Evolutionary conservation across 1,140 invertebrate genomes (phyloP), one percentile per base, ranked within the genome.

Genomic region (Metopolophium dirhodum): DNA sequence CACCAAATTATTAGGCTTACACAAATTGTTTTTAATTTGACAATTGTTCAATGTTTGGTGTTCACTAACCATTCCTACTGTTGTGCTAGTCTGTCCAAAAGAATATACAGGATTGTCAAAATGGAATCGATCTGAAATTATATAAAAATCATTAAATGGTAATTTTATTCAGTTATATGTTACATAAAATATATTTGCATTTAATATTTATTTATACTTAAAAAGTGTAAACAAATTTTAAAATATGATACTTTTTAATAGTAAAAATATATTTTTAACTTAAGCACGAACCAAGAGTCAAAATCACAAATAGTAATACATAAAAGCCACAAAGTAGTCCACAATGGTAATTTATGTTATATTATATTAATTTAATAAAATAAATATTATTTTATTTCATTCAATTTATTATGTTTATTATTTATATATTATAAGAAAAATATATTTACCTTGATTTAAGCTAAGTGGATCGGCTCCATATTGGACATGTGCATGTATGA

Each of bases 91-190:
- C 4, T 95, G 95, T 93, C 96, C 96, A 0, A 95, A 97, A 1
- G 97, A 97, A 95, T 98, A 99, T 4, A 98, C 98, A 0, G 98
- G 98, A 96, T 99, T 99, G 95, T 98, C 98, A 95, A 99, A 98
- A 95, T 99, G 98, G 95, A 98, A 97, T 94, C 97, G 97, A 95
- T 98, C 98, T 97, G 95, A 90, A 90, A 90, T 35, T 4, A 88
- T 49, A 20, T 11, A 7, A 54, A 47, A 47, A 82, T 37, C 7
- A 57, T 57, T 7, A 26, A 57, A 57, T 61, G 11, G 8, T 4
- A 61, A 77, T 77, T 9, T 77, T 35, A 68, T 77, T 77, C n/a
- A n/a, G 6, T 77, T 18, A 7, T 30, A n/a, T n/a, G 14, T 41
- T 41, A 77, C 18, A 77, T 14, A 61, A 61, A 61, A 61, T 68